phyloP scores from a whole-genome alignment of 2,797 vertebrate species.

The Pachyuromys duprasi region DNA sequence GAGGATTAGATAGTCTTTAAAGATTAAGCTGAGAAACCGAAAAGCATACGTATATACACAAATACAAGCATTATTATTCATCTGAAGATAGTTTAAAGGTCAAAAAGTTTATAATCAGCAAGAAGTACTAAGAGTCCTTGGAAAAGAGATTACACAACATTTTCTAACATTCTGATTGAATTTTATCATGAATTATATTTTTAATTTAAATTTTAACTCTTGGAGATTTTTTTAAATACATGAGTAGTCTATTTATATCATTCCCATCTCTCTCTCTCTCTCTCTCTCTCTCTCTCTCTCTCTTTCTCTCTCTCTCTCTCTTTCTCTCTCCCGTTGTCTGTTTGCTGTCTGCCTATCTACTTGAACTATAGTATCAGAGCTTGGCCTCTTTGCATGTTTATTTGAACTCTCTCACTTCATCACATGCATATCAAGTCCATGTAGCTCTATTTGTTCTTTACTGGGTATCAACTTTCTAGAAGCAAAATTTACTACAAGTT shows the following conservation, averaged over 20 bases:
- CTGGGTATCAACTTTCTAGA: constrained; percentile 57
- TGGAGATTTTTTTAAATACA: not conserved
- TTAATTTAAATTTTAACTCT: not conserved
- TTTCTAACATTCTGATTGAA: constrained; percentile 29
- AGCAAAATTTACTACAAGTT: constrained; percentile 72
- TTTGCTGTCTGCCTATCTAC: not conserved
- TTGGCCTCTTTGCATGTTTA: not conserved
- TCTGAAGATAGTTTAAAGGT: not conserved
- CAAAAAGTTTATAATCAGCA: constrained; percentile 9
- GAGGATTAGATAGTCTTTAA: not conserved
- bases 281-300: no score
- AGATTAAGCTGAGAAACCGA: not conserved
- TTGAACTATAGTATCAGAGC: constrained; percentile 23
- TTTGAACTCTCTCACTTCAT: constrained; percentile 21
- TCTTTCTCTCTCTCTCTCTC: no score
- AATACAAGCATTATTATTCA: not conserved
- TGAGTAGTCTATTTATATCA: not conserved
- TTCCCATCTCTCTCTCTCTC: not conserved
- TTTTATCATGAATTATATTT: constrained; percentile 44
- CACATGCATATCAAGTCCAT: constrained; percentile 23
- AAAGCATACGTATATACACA: not conserved
- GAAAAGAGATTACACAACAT: not conserved
- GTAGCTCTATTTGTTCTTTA: constrained; percentile 61
- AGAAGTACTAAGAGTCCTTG: not conserved
- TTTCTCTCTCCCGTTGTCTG: no score